Percentiles rank a stretch among this genome's conserved stretches.
These are phyloP conservation scores for Nixonia krombeini DNA, from an alignment of 1,140 invertebrate species.

Conservation along the genomic window DNA sequence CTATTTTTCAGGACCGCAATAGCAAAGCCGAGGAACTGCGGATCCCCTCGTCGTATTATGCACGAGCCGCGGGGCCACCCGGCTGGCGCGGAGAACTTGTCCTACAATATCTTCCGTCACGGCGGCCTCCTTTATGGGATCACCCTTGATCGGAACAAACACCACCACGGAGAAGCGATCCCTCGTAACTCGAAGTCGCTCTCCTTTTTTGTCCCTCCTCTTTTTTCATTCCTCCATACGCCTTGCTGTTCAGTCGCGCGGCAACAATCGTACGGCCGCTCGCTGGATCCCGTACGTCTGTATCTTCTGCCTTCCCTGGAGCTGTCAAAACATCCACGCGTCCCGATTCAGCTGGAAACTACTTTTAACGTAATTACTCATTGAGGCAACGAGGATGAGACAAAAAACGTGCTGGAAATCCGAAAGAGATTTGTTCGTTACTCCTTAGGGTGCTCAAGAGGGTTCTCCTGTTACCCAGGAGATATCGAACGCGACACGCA, in stretches of 20 bases:
- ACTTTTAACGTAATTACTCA: slow-evolving; percentile 33
- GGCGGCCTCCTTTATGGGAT: slow-evolving; percentile 69
- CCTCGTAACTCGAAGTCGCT: slow-evolving; percentile 47
- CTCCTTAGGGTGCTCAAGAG: too few species aligned
- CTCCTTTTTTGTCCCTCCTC: slow-evolving; percentile 24
- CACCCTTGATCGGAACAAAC: slow-evolving; percentile 62
- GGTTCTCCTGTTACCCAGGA: too few species aligned
- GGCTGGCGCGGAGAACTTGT: slow-evolving; percentile 63
- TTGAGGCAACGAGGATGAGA: slow-evolving; percentile 13
- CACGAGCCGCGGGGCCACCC: slow-evolving; percentile 59
- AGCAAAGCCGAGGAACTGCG: slow-evolving; percentile 22
- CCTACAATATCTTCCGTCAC: slow-evolving; percentile 69
- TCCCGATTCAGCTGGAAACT: slow-evolving; percentile 22
- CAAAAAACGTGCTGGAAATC: slow-evolving; percentile 5
- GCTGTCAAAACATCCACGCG: slow-evolving; percentile 27
- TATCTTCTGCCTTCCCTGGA: slow-evolving; percentile 26
- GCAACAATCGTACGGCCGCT: slow-evolving; percentile 19
- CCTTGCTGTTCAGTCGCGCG: slow-evolving; percentile 9
- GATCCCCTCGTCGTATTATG: slow-evolving; percentile 44
- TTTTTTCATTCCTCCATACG: slow-evolving; percentile 26
- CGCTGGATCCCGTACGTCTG: slow-evolving; percentile 26
- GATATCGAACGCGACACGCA: too few species aligned
- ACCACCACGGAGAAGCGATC: slow-evolving; percentile 48
- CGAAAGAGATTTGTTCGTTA: too few species aligned
- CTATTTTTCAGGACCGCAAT: slow-evolving; percentile 42